Evolutionary conservation across 2,113 vertebrate genomes (phyloP).

Genomic region (Tenebrosternarchus preto): DNA sequence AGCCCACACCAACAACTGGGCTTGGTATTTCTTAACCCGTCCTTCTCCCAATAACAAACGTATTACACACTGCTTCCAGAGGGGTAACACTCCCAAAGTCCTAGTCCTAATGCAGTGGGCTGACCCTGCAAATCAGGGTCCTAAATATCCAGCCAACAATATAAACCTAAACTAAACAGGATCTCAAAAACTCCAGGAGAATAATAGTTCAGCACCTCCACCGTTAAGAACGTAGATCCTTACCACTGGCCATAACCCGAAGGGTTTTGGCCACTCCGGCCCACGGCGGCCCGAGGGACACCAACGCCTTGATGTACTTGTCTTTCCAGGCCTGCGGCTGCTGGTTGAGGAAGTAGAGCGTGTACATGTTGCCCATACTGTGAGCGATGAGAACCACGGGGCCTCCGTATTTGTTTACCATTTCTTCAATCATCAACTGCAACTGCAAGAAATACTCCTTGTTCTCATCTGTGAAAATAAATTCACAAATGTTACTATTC

Average conservation of each 20-base stretch:
- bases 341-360: constrained; percentile 91
- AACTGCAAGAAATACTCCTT: constrained; percentile 85
- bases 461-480: constrained; percentile 85
- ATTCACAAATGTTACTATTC: background rate
- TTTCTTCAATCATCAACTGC: constrained; percentile 88
- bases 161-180: no score
- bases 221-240: constrained; percentile 1
- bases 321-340: constrained; percentile 95
- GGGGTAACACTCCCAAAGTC: no score
- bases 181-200: no score
- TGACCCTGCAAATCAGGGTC: no score
- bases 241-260: constrained; percentile 90
- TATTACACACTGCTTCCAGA: background rate
- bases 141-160: no score
- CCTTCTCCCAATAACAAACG: no score
- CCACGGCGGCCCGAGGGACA: constrained; percentile 90
- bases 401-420: constrained; percentile 82
- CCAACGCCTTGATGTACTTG: constrained; percentile 85
- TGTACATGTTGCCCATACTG: constrained; percentile 99
- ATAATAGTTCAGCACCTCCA: constrained; percentile 80
- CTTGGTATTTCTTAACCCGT: no score
- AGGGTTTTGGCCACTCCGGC: constrained; percentile 95
- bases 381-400: constrained; percentile 93
- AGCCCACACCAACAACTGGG: no score
- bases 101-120: no score